Percentiles rank a stretch among this genome's conserved stretches.
Evolutionary conservation across 2,888 invertebrate genomes (phyloP).

Genomic region (Chrysina gloriosa): DNA sequence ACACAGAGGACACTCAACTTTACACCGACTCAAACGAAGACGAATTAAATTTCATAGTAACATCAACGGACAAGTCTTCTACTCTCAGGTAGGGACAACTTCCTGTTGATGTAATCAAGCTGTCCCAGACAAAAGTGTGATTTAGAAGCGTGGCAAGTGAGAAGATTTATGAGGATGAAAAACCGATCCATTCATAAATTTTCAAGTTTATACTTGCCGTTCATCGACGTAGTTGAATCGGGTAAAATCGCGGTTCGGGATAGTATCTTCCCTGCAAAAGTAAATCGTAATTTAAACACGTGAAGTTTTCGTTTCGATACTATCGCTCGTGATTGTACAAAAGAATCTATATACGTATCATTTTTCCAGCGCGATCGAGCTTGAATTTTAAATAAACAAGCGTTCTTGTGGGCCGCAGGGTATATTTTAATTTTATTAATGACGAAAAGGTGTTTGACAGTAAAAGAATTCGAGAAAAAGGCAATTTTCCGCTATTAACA

Average conservation of each 20-base stretch:
- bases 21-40: neutral
- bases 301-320: too few species aligned
- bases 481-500: neutral
- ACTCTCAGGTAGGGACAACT: constrained; percentile 19
- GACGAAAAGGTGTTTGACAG: neutral
- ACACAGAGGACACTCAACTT: neutral
- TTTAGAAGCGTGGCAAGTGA: constrained; percentile 7
- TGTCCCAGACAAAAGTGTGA: constrained; percentile 5
- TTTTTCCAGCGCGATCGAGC: too few species aligned
- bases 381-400: too few species aligned
- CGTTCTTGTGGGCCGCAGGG: too few species aligned
- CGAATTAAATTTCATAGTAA: constrained; percentile 3
- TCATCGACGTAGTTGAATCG: too few species aligned
- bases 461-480: neutral
- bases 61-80: neutral
- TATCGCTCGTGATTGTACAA: too few species aligned
- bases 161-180: constrained; percentile 8
- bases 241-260: too few species aligned
- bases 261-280: too few species aligned
- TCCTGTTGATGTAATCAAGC: constrained; percentile 25
- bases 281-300: too few species aligned
- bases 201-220: neutral
- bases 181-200: neutral
- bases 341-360: too few species aligned
- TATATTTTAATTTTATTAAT: too few species aligned